These are phyloP conservation scores for Clarias platycephalus DNA, from an alignment of 2,797 vertebrate genomes.

Conservation along the genomic window DNA sequence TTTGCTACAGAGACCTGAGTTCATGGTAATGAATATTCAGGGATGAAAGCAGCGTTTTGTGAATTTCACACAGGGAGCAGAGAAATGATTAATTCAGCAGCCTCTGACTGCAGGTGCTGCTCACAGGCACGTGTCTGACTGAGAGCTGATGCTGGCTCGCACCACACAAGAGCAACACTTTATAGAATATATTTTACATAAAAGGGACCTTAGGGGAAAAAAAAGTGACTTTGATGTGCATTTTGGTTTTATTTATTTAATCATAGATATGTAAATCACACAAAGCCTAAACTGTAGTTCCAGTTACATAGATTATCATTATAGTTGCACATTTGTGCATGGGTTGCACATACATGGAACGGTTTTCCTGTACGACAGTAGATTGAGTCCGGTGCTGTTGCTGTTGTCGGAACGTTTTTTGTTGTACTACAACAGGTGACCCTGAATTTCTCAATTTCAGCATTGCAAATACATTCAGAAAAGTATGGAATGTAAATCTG, in stretches of 20 bases:
- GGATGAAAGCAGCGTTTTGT: conserved; percentile 70
- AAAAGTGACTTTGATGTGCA: neutral
- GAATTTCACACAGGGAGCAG: conserved; percentile 58
- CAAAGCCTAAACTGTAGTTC: neutral
- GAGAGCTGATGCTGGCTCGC: neutral
- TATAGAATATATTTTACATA: neutral
- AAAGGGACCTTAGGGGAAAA: neutral
- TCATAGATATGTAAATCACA: neutral
- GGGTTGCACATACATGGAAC: neutral
- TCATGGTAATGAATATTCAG: conserved; percentile 74
- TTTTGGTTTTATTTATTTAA: neutral
- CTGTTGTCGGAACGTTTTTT: neutral
- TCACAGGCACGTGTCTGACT: neutral
- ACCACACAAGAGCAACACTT: neutral
- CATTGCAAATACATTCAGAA: neutral
- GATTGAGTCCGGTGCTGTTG: neutral
- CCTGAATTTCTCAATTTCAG: neutral
- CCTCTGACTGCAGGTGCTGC: neutral
- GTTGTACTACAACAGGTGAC: neutral
- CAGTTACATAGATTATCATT: neutral
- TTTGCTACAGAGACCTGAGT: conserved; percentile 63
- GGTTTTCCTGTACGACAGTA: no score
- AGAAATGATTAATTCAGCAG: conserved; percentile 62
- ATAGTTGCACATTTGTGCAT: neutral
- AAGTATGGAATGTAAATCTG: neutral